Evolutionary conservation across 2,797 vertebrate species (phyloP).

Genomic region (Sarcophilus harrisii): DNA sequence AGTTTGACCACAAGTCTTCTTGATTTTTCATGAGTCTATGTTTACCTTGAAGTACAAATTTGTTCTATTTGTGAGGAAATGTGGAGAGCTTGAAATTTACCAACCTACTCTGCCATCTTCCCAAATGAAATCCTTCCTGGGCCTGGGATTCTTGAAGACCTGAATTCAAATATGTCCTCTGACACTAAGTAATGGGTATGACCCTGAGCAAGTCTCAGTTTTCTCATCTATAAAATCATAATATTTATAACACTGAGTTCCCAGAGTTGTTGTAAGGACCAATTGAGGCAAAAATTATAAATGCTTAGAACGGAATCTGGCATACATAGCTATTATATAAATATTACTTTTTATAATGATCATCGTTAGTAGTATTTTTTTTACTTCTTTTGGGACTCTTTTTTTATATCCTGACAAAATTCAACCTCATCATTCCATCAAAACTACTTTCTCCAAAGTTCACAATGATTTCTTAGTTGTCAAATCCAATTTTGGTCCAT

Average conservation of each 20-base stretch:
- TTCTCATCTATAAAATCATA: not conserved
- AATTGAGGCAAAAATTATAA: not conserved
- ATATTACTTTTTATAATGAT: not conserved
- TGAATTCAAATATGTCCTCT: not conserved
- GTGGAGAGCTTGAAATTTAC: no score
- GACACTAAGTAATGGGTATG: not conserved
- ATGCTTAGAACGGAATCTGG: not conserved
- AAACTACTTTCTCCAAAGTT: not conserved
- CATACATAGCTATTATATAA: not conserved
- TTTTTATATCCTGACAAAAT: not conserved
- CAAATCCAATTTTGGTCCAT: not conserved
- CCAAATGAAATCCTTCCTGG: no score
- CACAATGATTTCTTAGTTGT: not conserved
- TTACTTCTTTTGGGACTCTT: not conserved
- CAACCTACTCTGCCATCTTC: no score
- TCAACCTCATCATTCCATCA: not conserved
- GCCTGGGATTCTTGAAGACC: not conserved
- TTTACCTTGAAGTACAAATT: no score
- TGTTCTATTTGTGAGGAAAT: no score
- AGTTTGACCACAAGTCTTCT: no score
- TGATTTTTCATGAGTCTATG: no score
- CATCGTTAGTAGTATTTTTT: not conserved
- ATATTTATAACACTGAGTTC: not conserved
- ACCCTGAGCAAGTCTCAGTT: not conserved
- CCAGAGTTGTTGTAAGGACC: not conserved